Percentiles rank a stretch among this genome's conserved stretches.
Evolutionary conservation across 1,140 invertebrate species (phyloP).

Genomic region (Tigriopus japonicus): DNA sequence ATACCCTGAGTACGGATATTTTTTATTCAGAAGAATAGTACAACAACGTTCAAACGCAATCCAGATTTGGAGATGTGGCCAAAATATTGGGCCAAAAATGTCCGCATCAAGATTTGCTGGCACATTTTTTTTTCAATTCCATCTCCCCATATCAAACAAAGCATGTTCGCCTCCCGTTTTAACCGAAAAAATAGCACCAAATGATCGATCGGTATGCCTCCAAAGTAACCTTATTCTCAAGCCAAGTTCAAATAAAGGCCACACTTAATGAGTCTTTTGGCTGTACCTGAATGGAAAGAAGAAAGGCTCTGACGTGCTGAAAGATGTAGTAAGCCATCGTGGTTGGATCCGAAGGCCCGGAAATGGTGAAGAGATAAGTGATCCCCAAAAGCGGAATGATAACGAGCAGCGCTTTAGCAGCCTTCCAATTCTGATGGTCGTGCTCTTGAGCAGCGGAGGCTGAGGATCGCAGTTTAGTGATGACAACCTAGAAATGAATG

Average conservation of each 20-base stretch:
- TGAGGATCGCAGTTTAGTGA: conserved; percentile 5
- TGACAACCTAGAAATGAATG: conserved; percentile 11
- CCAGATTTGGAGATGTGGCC: too few relatives aligned
- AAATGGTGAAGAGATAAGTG: conserved; percentile 9
- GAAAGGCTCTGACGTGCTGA: conserved; percentile 9
- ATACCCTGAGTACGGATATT: too few relatives aligned
- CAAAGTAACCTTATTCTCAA: too few relatives aligned
- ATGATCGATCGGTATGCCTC: too few relatives aligned
- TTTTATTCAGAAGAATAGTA: too few relatives aligned
- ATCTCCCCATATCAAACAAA: too few relatives aligned
- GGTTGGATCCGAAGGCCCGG: not conserved
- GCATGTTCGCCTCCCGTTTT: too few relatives aligned
- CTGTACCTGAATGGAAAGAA: conserved; percentile 5
- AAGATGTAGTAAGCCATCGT: not conserved
- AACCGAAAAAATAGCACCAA: too few relatives aligned
- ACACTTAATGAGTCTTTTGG: not conserved
- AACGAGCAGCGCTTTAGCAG: conserved; percentile 9
- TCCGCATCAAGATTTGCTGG: too few relatives aligned
- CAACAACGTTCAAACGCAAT: too few relatives aligned
- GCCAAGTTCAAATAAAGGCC: not conserved
- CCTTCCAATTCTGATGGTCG: conserved; percentile 8
- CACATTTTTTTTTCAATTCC: too few relatives aligned
- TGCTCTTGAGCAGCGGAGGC: not conserved
- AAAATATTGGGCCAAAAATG: too few relatives aligned
- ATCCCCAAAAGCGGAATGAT: conserved; percentile 10